These are phyloP conservation scores for Coracopsis vasa DNA, from an alignment of 2,113 vertebrate genomes.

Conservation along the genomic window DNA sequence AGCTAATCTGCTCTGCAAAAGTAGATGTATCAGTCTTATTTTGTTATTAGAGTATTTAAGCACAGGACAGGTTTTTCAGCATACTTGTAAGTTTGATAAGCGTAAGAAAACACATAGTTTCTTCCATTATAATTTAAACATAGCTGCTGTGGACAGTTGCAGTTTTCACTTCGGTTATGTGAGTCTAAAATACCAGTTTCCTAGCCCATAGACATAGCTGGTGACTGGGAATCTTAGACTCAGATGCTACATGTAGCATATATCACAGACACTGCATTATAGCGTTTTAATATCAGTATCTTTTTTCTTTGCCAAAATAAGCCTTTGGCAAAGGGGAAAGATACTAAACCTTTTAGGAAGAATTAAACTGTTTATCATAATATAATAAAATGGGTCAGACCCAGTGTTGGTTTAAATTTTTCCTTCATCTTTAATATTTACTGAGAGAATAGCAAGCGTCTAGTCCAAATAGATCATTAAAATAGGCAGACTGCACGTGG, in stretches of 20 bases:
- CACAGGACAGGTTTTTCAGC: background rate
- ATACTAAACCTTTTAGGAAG: background rate
- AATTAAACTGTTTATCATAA: background rate
- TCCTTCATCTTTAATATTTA: background rate
- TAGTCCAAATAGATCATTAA: background rate
- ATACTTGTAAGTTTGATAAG: background rate
- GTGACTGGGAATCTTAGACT: background rate
- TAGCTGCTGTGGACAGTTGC: background rate
- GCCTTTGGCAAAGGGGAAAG: background rate
- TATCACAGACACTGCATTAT: background rate
- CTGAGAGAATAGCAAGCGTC: background rate
- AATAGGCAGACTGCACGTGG: background rate
- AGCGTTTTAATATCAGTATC: background rate
- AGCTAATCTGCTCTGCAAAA: background rate
- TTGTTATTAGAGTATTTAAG: background rate
- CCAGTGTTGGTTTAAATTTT: background rate
- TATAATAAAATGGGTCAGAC: background rate
- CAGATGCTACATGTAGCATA: accelerated
- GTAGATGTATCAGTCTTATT: background rate
- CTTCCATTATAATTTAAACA: background rate
- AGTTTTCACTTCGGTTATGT: background rate
- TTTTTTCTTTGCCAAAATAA: background rate
- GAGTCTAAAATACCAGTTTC: background rate
- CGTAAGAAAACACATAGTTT: background rate
- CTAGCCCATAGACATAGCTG: background rate